A percentile compares a stretch with the other conserved stretches of the same genome.
These are phyloP conservation scores for Tragelaphus imberbis DNA, from an alignment of 2,113 vertebrate species.

Conservation along the genomic window DNA sequence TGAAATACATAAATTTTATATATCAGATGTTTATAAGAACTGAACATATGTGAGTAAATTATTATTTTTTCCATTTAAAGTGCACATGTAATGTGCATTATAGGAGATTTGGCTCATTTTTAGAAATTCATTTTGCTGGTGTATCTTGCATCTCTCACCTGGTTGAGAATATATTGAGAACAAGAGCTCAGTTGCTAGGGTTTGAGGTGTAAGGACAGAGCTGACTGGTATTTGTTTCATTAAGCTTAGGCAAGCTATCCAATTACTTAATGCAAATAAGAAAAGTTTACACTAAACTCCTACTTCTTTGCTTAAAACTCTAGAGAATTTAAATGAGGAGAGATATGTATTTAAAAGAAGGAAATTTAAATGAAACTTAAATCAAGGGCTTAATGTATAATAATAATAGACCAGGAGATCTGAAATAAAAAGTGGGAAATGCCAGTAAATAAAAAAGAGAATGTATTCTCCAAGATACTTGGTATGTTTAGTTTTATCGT, in stretches of 20 bases:
- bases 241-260: slow-evolving; percentile 78
- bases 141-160: slow-evolving; percentile 24
- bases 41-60: slow-evolving; percentile 13
- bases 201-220: slow-evolving; percentile 51
- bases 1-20: slow-evolving; percentile 1
- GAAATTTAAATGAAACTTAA: slow-evolving; percentile 72
- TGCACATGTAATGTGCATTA: slow-evolving; percentile 43
- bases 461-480: background rate
- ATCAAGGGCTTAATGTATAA: slow-evolving; percentile 67
- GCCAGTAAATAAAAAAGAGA: slow-evolving; percentile 50
- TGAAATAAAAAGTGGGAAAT: slow-evolving; percentile 55
- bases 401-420: slow-evolving; percentile 44
- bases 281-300: slow-evolving; percentile 79
- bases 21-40: background rate
- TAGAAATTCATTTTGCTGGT: slow-evolving; percentile 49
- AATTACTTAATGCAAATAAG: slow-evolving; percentile 83
- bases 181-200: slow-evolving; percentile 49
- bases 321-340: slow-evolving; percentile 75
- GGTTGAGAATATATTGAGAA: slow-evolving; percentile 41
- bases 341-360: slow-evolving; percentile 53
- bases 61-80: slow-evolving; percentile 27
- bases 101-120: slow-evolving; percentile 66
- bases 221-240: slow-evolving; percentile 79
- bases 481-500: slow-evolving; percentile 41
- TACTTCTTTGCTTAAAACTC: slow-evolving; percentile 71